These are phyloP conservation scores for Lepeophtheirus nordmannii DNA, from an alignment of 2,888 invertebrate genomes.

Conservation along the genomic window DNA sequence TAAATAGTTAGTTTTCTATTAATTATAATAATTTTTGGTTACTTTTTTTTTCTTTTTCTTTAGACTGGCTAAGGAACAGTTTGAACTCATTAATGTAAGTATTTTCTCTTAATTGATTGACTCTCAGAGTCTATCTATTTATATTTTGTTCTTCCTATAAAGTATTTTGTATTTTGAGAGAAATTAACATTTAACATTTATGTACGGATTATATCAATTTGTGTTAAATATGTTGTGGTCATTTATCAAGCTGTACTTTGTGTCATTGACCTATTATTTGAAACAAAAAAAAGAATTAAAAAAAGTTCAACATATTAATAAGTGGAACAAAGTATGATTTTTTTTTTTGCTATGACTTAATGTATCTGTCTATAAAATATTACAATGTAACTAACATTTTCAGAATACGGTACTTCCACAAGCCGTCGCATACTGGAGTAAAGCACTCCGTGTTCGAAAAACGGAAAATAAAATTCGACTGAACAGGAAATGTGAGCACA, in stretches of 20 bases:
- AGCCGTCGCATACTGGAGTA: constrained; percentile 85
- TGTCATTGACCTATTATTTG: too few relatives aligned
- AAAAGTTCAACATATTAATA: too few relatives aligned
- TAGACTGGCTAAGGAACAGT: constrained; percentile 66
- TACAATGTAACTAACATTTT: neutral
- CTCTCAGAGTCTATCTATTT: neutral
- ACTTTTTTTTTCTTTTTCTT: constrained; percentile 32
- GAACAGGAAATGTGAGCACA: constrained; percentile 69
- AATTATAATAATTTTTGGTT: too few relatives aligned
- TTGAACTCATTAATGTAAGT: constrained; percentile 79
- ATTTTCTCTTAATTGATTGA: constrained; percentile 27
- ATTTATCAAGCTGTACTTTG: too few relatives aligned
- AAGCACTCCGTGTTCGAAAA: constrained; percentile 71
- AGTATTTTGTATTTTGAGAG: too few relatives aligned
- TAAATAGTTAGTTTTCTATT: too few relatives aligned
- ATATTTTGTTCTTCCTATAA: neutral
- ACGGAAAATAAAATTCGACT: constrained; percentile 69
- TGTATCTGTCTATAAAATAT: neutral
- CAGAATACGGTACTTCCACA: constrained; percentile 64
- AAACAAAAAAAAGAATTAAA: too few relatives aligned
- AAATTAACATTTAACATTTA: too few relatives aligned
- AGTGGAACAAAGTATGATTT: too few relatives aligned
- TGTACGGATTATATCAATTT: too few relatives aligned
- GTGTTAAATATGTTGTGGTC: too few relatives aligned
- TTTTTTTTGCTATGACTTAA: neutral